Conservation (phyloP, 2,888 invertebrate genomes). For the Dasypogon diadema region DNA sequence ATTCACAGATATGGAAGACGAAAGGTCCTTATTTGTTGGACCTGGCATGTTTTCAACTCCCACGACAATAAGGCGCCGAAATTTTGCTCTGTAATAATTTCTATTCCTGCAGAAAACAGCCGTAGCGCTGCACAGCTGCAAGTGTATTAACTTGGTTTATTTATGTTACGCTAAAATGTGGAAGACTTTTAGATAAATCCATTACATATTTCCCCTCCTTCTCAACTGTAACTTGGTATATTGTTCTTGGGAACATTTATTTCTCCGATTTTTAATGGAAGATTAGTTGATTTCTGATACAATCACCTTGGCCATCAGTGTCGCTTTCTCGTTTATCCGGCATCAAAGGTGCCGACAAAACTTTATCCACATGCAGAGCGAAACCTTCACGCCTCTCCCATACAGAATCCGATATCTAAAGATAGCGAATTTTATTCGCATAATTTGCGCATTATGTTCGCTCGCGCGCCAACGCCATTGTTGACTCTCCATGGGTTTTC, state of each 20-base stretch:
- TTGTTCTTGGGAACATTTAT: neutral
- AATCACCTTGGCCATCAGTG: constrained; percentile 34
- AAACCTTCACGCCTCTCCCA: constrained; percentile 9
- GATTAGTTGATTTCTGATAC: constrained; percentile 42
- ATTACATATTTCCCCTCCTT: too few relatives aligned
- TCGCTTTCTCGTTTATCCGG: constrained; percentile 18
- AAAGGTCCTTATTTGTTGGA: neutral
- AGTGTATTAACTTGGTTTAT: too few relatives aligned
- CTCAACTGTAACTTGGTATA: too few relatives aligned
- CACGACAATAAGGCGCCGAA: constrained; percentile 26
- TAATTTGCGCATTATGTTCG: constrained; percentile 67
- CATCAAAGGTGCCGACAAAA: constrained; percentile 45
- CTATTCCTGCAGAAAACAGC: neutral
- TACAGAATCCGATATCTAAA: constrained; percentile 7
- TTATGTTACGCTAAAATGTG: too few relatives aligned
- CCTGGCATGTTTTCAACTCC: constrained; percentile 17
- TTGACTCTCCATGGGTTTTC: constrained; percentile 47
- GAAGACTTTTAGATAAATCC: too few relatives aligned
- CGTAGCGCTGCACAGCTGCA: too few relatives aligned
- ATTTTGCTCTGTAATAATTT: neutral
- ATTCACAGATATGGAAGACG: too few relatives aligned
- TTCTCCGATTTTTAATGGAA: constrained; percentile 33
- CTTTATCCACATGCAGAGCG: constrained; percentile 18
- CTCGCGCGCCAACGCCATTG: constrained; percentile 60
- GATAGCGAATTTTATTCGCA: constrained; percentile 65